A percentile compares a stretch with the other conserved stretches of the same genome.
These are phyloP conservation scores for Lasioglossum lativentre DNA, from an alignment of 2,888 invertebrate genomes.

Conservation along the genomic window DNA sequence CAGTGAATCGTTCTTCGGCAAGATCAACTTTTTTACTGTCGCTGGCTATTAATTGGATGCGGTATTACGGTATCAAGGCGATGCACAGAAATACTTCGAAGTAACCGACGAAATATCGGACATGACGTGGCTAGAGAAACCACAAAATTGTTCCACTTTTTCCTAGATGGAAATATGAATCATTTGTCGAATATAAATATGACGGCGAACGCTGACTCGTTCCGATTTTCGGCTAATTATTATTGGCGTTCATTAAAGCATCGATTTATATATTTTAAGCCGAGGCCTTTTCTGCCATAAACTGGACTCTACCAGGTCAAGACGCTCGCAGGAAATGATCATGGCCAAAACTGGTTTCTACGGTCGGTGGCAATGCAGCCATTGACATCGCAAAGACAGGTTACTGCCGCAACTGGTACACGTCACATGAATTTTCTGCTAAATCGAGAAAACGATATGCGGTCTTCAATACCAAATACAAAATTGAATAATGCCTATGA, in stretches of 20 bases:
- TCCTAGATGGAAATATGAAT: not conserved
- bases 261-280: not conserved
- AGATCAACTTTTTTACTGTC: constrained; percentile 7
- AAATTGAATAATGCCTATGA: not conserved
- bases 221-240: not conserved
- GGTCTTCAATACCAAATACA: not conserved
- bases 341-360: not conserved
- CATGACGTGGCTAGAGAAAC: not conserved
- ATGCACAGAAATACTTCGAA: not conserved
- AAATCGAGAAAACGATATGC: not conserved
- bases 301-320: not conserved
- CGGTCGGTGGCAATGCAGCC: not conserved
- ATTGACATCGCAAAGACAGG: not conserved
- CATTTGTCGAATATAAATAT: not conserved
- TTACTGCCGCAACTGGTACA: not conserved
- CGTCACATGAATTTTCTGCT: not conserved
- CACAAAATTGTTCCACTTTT: not conserved
- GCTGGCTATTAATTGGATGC: not conserved
- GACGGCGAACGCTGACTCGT: not conserved
- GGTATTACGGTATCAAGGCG: not conserved
- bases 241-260: not conserved
- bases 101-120: not conserved
- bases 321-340: not conserved
- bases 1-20: not conserved
- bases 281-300: not conserved